A percentile compares a stretch with the other conserved stretches of the same genome.
phyloP scores from a whole-genome alignment of 1,140 invertebrate genomes.

The Pachypeltis micranthus region DNA sequence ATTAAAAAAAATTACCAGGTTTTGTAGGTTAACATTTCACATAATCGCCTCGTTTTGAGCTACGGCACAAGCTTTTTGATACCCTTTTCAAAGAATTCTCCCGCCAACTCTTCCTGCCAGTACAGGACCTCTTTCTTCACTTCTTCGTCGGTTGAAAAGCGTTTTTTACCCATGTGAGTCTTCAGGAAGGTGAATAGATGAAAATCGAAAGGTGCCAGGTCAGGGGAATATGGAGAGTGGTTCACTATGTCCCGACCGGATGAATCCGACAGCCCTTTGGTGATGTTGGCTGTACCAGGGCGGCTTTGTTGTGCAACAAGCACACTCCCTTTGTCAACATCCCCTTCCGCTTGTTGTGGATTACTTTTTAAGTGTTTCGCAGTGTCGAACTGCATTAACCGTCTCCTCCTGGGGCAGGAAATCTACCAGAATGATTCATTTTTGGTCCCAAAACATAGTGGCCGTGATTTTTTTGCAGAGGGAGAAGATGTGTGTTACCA shows the following conservation, averaged over 20 bases:
- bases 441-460: not conserved
- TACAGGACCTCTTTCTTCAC: no score
- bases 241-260: conserved; percentile 30
- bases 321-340: no score
- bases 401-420: not conserved
- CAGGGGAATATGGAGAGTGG: no score
- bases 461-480: not conserved
- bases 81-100: no score
- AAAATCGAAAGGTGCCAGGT: conserved; percentile 11
- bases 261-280: conserved; percentile 16
- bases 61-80: no score
- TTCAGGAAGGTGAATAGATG: not conserved
- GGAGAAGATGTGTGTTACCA: not conserved
- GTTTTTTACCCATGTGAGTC: not conserved
- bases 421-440: not conserved
- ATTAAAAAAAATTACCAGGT: no score
- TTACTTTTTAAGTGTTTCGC: not conserved
- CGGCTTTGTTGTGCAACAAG: no score
- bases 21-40: no score
- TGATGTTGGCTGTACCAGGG: no score
- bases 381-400: not conserved
- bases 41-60: no score
- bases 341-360: no score
- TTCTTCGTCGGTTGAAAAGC: conserved; percentile 28
- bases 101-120: no score